A percentile compares a stretch with the other conserved stretches of the same genome.
Evolutionary conservation across 2,113 vertebrate species (phyloP).

Genomic region (Cyprinodon variegatus): DNA sequence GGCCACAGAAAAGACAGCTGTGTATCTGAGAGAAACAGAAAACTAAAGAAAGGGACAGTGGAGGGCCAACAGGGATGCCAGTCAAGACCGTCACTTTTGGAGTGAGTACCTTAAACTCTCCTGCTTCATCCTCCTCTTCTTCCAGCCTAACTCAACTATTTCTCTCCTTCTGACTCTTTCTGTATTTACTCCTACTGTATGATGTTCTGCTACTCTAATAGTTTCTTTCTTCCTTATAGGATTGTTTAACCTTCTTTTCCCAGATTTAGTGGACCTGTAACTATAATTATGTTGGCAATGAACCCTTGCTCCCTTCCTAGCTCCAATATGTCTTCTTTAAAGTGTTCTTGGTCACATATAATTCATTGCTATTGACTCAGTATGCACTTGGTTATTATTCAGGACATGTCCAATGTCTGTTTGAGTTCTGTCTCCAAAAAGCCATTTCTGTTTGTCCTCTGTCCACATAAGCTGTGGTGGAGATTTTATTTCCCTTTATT

Average conservation of each 20-base stretch:
- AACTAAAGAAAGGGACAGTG: conserved; percentile 59
- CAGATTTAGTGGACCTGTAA: conserved; percentile 46
- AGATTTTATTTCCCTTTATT: conserved; percentile 5
- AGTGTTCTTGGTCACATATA: conserved; percentile 20
- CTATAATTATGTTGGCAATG: conserved; percentile 8
- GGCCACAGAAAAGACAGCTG: conserved; percentile 73
- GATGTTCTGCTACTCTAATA: conserved; percentile 12
- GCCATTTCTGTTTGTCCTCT: conserved; percentile 15
- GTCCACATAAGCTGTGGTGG: conserved; percentile 24
- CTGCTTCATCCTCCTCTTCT: conserved; percentile 17
- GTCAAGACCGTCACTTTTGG: conserved; percentile 76
- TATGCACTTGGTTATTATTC: conserved; percentile 29
- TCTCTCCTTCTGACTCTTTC: conserved; percentile 26
- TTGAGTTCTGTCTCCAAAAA: conserved; percentile 27
- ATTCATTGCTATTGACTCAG: conserved; percentile 13
- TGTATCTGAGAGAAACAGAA: conserved; percentile 61
- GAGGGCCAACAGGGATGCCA: conserved; percentile 80
- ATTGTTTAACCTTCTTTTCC: conserved; percentile 23
- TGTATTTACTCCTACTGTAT: conserved; percentile 6
- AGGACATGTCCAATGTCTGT: conserved; percentile 15
- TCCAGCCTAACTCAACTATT: conserved; percentile 10
- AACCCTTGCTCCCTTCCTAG: conserved; percentile 6
- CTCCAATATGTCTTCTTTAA: conserved; percentile 28
- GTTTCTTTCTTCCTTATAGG: conserved; percentile 4
- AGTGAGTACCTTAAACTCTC: conserved; percentile 78